Evolutionary conservation across 1,140 invertebrate species (phyloP).

Genomic region (Pseudomyrmex gracilis): DNA sequence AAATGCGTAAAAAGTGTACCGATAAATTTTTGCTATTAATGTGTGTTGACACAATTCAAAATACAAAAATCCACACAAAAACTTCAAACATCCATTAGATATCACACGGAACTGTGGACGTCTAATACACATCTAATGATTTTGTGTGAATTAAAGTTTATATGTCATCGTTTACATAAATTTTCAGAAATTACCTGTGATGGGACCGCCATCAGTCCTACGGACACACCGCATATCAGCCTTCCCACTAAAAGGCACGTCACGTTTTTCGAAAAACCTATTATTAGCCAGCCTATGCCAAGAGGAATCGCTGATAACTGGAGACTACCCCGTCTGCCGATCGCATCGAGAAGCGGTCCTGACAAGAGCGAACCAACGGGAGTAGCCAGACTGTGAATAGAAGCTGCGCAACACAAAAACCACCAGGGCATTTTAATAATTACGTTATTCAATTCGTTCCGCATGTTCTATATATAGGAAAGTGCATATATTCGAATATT

Average conservation of each 20-base stretch:
- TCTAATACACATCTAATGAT: too few species aligned
- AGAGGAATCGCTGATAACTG: conserved; percentile 87
- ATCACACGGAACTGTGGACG: too few species aligned
- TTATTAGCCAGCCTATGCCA: conserved; percentile 88
- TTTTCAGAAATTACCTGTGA: conserved; percentile 85
- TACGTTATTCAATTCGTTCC: not conserved
- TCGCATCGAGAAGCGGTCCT: conserved; percentile 88
- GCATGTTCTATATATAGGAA: not conserved
- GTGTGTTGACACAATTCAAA: not conserved
- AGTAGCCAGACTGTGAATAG: conserved; percentile 89
- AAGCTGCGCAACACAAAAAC: conserved; percentile 84
- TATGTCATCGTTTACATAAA: not conserved
- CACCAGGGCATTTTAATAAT: conserved; percentile 23
- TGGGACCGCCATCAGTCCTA: conserved; percentile 89
- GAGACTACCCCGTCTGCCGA: conserved; percentile 87
- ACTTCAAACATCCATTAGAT: too few species aligned
- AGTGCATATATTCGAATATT: not conserved
- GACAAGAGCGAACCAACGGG: conserved; percentile 88
- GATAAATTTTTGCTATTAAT: not conserved
- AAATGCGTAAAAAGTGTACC: not conserved
- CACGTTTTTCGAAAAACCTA: conserved; percentile 87
- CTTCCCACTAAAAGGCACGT: conserved; percentile 88
- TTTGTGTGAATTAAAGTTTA: too few species aligned
- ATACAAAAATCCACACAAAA: too few species aligned
- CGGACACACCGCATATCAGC: conserved; percentile 89